These are phyloP conservation scores for Oreotrochilus melanogaster DNA, from an alignment of 2,113 vertebrate species.

Conservation along the genomic window DNA sequence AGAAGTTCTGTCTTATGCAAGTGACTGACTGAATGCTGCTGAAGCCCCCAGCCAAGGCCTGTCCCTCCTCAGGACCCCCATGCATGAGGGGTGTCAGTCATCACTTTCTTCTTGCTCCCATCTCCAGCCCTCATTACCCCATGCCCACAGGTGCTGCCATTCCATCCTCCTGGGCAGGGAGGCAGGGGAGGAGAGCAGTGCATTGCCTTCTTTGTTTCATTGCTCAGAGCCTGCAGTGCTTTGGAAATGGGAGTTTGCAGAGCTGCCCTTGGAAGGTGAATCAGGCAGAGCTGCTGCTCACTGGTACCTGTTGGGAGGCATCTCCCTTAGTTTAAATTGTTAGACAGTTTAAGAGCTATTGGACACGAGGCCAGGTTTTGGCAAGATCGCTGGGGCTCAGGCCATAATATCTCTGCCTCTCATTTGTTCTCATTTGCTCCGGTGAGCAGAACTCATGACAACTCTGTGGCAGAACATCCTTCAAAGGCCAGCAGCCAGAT, in stretches of 20 bases:
- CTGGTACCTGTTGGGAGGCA: neutral
- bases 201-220: neutral
- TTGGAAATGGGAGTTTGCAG: neutral
- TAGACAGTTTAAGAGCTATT: neutral
- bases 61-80: neutral
- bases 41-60: neutral
- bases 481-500: conserved; percentile 38
- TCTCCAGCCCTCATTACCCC: neutral
- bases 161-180: neutral
- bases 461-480: conserved; percentile 50
- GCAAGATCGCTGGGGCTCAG: conserved; percentile 26
- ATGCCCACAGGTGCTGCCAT: neutral
- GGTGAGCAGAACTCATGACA: conserved; percentile 22
- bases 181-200: neutral
- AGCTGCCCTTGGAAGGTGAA: conserved; percentile 53
- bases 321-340: neutral
- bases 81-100: neutral
- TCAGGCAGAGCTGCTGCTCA: neutral
- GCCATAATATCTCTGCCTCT: conserved; percentile 21
- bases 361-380: neutral
- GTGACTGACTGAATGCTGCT: neutral
- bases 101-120: neutral
- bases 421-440: conserved; percentile 69
- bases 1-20: neutral
- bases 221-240: neutral